A percentile compares a stretch with the other conserved stretches of the same genome.
These are phyloP conservation scores for Eristalis arbustorum DNA, from an alignment of 2,888 invertebrate species.

Conservation along the genomic window DNA sequence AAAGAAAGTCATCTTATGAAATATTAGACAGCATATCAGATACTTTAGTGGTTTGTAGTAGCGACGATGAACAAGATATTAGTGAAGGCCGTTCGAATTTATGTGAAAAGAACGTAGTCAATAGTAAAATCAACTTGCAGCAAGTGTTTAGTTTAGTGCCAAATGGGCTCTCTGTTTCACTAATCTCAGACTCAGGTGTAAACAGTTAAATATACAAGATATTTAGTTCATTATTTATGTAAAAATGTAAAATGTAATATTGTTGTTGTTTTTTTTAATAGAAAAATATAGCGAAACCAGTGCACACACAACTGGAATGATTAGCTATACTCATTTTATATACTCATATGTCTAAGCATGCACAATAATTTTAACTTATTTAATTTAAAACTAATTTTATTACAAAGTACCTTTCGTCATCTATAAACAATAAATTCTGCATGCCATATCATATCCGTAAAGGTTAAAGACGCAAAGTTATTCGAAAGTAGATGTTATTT, in stretches of 20 bases:
- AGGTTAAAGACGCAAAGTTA: neutral
- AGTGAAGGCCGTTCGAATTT: neutral
- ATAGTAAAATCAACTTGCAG: slow-evolving; percentile 64
- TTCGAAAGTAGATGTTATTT: neutral
- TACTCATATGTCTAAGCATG: neutral
- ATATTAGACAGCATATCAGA: slow-evolving; percentile 30
- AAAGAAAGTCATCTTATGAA: slow-evolving; percentile 71
- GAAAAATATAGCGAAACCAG: slow-evolving; percentile 37
- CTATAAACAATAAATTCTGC: slow-evolving; percentile 42
- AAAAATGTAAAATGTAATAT: slow-evolving; percentile 4
- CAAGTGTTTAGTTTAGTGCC: slow-evolving; percentile 71
- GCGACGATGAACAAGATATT: slow-evolving; percentile 46
- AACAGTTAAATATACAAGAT: slow-evolving; percentile 36
- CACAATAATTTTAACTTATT: slow-evolving; percentile 59
- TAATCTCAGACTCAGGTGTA: slow-evolving; percentile 50
- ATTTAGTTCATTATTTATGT: neutral
- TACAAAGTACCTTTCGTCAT: slow-evolving; percentile 59
- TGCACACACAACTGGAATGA: neutral
- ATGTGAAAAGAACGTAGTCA: slow-evolving; percentile 23
- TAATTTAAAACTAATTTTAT: slow-evolving; percentile 29
- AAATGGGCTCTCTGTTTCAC: slow-evolving; percentile 74
- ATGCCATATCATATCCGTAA: slow-evolving; percentile 63
- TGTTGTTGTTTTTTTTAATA: slow-evolving; percentile 30
- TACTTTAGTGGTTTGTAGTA: slow-evolving; percentile 71
- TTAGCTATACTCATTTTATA: neutral